phyloP scores from a whole-genome alignment of 2,113 vertebrate species.

The Brachirus orientalis region DNA sequence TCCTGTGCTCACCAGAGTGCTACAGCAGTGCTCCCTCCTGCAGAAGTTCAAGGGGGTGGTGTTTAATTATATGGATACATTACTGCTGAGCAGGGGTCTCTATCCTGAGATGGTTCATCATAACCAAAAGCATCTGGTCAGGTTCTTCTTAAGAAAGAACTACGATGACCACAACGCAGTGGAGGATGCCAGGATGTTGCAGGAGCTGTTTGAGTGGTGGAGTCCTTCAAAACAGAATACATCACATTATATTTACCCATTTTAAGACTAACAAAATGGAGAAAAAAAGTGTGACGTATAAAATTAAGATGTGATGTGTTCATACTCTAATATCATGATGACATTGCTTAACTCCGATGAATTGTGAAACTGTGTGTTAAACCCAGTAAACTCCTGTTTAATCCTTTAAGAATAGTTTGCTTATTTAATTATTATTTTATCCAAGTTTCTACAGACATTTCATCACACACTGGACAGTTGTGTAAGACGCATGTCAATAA shows the following conservation, averaged over 20 bases:
- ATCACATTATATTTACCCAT: not conserved
- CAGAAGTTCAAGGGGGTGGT: slow-evolving; percentile 47
- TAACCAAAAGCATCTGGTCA: slow-evolving; percentile 56
- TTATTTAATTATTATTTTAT: too few species aligned
- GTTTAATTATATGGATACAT: slow-evolving; percentile 71
- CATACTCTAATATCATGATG: too few species aligned
- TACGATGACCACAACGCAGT: slow-evolving; percentile 73
- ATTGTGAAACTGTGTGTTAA: too few species aligned
- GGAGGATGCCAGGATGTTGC: slow-evolving; percentile 65
- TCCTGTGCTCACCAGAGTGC: slow-evolving; percentile 58
- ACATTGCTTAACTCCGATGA: too few species aligned
- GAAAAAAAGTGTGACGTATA: not conserved
- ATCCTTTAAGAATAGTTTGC: too few species aligned
- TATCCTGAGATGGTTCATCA: not conserved
- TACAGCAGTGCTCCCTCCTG: slow-evolving; percentile 41
- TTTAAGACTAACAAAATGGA: not conserved
- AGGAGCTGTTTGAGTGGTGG: slow-evolving; percentile 55
- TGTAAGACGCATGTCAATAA: too few species aligned
- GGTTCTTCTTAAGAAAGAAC: slow-evolving; percentile 38
- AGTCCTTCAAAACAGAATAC: not conserved
- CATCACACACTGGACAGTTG: too few species aligned
- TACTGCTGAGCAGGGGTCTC: slow-evolving; percentile 53
- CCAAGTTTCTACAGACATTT: too few species aligned
- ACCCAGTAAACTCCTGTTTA: too few species aligned
- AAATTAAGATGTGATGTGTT: too few species aligned